Evolutionary conservation across 2,113 vertebrate species (phyloP), one percentile per base, ranked within the genome.

Genomic region (Rhizomys pruinosus): DNA sequence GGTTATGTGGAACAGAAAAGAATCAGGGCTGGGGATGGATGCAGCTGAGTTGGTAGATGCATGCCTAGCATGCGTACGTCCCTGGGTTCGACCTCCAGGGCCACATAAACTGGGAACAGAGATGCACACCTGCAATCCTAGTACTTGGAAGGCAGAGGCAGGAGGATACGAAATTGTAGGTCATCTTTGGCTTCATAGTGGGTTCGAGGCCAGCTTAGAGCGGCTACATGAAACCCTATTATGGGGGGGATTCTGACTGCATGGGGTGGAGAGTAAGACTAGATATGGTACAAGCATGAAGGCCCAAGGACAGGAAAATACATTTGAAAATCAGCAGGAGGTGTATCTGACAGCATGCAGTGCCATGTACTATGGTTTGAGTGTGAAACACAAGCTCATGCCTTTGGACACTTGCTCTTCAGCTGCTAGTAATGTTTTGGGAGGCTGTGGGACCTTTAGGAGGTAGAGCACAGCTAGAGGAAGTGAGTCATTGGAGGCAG

Each of bases 271-370:
- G 59, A 42, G 39, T 25, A 3, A 25, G 55, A 22, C 39, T 2
- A 20, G 37, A 42, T 11, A 19, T 12, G 13, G 9, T 7, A 11
- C 42, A 47, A 3, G 39, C 15, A 11, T 29, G 19, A 42, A 7
- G 3, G 37, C 11, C 29, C n/a, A 27, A 79, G 37, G 68, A 44
- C n/a, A 68, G 47, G 19, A 84, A 74, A 63, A 3, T 1, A 29
- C 2, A 7, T 19, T 8, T 52, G 37, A 32, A 52, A 57, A 32
- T 3, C 4, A 7, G 37, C 64, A 13, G 57, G 37, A 44, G 2
- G 34, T 2, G 5, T 55, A 20, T 23, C 20, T 3, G 27, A 57
- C 7, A 52, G 12, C 3, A 3, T 10, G 3, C 22, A 22, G 20
- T 25, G 72, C 52, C 17, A 6, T 27, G 44, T n/a, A 32, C 64